Evolutionary conservation across 2,888 invertebrate species (phyloP).

Genomic region (Opisthograptis luteolata): DNA sequence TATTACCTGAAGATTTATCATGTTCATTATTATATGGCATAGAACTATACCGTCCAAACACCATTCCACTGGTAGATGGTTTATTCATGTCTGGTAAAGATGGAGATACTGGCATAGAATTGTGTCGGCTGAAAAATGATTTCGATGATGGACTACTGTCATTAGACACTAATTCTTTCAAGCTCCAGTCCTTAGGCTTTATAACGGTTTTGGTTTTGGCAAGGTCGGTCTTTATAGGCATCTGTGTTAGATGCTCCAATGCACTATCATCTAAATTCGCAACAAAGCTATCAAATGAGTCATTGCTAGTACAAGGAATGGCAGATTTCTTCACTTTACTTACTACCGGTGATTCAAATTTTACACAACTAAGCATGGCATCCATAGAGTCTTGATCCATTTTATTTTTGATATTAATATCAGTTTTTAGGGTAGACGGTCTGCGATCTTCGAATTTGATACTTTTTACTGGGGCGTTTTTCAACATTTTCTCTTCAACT

Average conservation of each 20-base stretch:
- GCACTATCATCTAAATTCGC: constrained; percentile 77
- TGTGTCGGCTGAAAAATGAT: constrained; percentile 67
- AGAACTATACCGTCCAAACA: constrained; percentile 72
- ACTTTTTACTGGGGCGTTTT: constrained; percentile 50
- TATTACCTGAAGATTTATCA: constrained; percentile 50
- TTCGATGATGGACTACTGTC: constrained; percentile 63
- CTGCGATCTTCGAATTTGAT: constrained; percentile 45
- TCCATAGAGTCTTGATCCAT: constrained; percentile 74
- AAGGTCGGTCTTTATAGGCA: constrained; percentile 54
- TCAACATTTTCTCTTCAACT: constrained; percentile 70
- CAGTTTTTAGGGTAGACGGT: constrained; percentile 37
- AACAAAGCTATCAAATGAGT: constrained; percentile 77
- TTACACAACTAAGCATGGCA: constrained; percentile 67
- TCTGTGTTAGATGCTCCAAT: constrained; percentile 70
- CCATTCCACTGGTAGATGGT: constrained; percentile 72
- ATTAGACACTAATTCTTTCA: constrained; percentile 59
- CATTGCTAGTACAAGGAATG: constrained; percentile 66
- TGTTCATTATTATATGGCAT: constrained; percentile 71
- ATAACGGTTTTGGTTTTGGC: constrained; percentile 37
- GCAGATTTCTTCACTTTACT: constrained; percentile 56
- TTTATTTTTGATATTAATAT: constrained; percentile 58
- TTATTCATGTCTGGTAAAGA: constrained; percentile 52
- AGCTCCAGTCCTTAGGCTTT: constrained; percentile 51
- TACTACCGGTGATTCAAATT: constrained; percentile 64
- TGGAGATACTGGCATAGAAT: constrained; percentile 79